Evolutionary conservation across 2,113 vertebrate species (phyloP).

Genomic region (Hippocampus barbouri): DNA sequence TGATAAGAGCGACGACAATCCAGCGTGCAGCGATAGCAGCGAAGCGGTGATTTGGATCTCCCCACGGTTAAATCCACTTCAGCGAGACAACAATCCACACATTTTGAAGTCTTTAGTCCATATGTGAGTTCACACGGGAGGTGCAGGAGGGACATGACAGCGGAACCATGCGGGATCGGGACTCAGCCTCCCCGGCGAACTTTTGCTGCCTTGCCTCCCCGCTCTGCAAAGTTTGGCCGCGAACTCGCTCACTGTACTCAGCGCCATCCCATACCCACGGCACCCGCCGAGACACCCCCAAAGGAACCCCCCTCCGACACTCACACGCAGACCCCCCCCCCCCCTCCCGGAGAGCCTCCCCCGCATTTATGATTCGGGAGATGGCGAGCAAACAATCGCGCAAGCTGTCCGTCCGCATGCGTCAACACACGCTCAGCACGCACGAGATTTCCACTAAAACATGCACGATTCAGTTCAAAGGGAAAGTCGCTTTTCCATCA

Average conservation of each 20-base stretch:
- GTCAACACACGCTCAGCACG: constrained; percentile 4
- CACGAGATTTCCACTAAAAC: constrained; percentile 22
- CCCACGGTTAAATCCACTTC: constrained; percentile 19
- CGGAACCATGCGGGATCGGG: constrained; percentile 25
- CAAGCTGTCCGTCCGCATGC: background rate
- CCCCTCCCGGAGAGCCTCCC: constrained; percentile 11
- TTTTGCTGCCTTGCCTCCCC: constrained; percentile 54
- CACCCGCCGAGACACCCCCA: constrained; percentile 60
- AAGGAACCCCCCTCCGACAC: constrained; percentile 50
- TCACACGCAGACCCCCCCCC: constrained; percentile 19
- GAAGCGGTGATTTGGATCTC: constrained; percentile 37
- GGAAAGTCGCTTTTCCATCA: background rate
- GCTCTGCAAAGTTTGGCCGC: constrained; percentile 75
- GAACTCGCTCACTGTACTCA: constrained; percentile 68
- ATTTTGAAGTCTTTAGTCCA: constrained; percentile 29
- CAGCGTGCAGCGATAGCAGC: constrained; percentile 43
- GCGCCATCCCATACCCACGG: constrained; percentile 71
- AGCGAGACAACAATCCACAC: constrained; percentile 32
- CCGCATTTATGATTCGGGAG: background rate
- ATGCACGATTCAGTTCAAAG: background rate
- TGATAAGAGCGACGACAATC: constrained; percentile 39
- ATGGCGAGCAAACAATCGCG: constrained; percentile 27
- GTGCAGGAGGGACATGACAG: constrained; percentile 35
- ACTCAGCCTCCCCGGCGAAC: constrained; percentile 63
- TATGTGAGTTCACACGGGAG: constrained; percentile 28